Base-by-base conservation (phyloP, 2,113 vertebrate species). In the Gopherus evgoodei region DNA sequence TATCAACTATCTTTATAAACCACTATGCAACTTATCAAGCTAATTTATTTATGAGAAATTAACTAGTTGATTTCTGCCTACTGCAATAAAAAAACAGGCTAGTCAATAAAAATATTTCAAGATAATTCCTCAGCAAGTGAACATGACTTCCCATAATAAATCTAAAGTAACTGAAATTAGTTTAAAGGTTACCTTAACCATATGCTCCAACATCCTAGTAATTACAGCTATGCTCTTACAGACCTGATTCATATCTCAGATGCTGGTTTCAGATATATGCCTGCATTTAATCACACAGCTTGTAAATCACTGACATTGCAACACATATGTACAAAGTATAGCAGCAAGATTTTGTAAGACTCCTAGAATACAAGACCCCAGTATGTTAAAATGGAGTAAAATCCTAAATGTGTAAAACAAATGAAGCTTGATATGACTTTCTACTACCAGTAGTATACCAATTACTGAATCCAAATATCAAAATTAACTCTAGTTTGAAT, bases 1-100 rank as follows among this genome's bases (percentile, higher is more conserved):
- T 98, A 98, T 98, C 97, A 98, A 97, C 97, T 96, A 98, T 97
- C 97, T 97, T 98, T 96, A 98, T 94, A 97, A 98, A 97, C 97
- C 95, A 98, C 96, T 93, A 93, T 62, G 95, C 96, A 97, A 96
- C 97, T 95, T 96, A 97, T 94, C 94, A 97, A 94, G 82, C 90
- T 97, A 95, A 98, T 97, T 97, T 96, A 98, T 96, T 97, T 96
- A 98, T 95, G 91, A 97, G 94, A 95, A 91, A 65, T 89, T 97
- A 97, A 97, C 97, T 89, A 97, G 97, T 62, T 95, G 95, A 94
- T 90, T 98, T 97, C 90, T 97, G 96, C 42, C 91, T 93, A 88
- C n/a, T 57, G 65, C 89, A 93, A 69, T 86, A 94, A 91, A 93
- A 92, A 93, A 95, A 90, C 57, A 93, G 97, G 84, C 91, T 91